These are phyloP conservation scores for Plagiodera versicolora DNA, from an alignment of 2,888 invertebrate genomes.

Conservation along the genomic window DNA sequence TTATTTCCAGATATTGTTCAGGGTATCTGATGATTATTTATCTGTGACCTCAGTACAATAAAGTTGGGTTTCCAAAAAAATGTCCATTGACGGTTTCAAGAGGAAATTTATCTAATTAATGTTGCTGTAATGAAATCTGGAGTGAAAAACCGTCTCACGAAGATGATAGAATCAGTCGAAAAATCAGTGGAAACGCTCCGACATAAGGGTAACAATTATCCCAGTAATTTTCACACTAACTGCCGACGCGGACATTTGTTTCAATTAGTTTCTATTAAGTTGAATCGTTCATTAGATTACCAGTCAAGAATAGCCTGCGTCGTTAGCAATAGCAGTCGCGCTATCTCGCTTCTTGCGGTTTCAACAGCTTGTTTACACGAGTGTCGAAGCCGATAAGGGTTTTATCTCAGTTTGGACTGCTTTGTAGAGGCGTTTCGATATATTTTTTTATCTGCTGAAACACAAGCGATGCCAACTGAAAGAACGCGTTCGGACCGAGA, in stretches of 20 bases:
- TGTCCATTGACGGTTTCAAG: no score
- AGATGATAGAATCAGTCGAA: no score
- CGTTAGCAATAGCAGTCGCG: conserved; percentile 6
- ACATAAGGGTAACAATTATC: background rate
- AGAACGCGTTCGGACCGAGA: background rate
- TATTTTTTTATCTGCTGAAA: conserved; percentile 13
- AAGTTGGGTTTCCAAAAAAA: no score
- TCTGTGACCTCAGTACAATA: no score
- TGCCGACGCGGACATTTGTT: conserved; percentile 34
- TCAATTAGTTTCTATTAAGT: conserved; percentile 40
- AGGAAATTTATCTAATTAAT: no score
- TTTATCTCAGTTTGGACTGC: conserved; percentile 27
- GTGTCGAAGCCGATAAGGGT: conserved; percentile 41
- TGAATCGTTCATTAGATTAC: conserved; percentile 38
- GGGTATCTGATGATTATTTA: no score
- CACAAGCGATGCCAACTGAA: conserved; percentile 3
- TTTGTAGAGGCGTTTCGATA: conserved; percentile 21
- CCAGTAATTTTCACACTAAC: conserved; percentile 29
- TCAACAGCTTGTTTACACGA: conserved; percentile 39
- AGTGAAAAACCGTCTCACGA: no score
- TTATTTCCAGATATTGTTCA: no score
- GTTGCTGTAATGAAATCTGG: no score
- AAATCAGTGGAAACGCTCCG: background rate
- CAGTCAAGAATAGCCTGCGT: conserved; percentile 17
- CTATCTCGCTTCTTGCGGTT: conserved; percentile 19